A percentile compares a stretch with the other conserved stretches of the same genome.
Evolutionary conservation across 2,797 vertebrate genomes (phyloP).

Genomic region (Sparidentex hasta): DNA sequence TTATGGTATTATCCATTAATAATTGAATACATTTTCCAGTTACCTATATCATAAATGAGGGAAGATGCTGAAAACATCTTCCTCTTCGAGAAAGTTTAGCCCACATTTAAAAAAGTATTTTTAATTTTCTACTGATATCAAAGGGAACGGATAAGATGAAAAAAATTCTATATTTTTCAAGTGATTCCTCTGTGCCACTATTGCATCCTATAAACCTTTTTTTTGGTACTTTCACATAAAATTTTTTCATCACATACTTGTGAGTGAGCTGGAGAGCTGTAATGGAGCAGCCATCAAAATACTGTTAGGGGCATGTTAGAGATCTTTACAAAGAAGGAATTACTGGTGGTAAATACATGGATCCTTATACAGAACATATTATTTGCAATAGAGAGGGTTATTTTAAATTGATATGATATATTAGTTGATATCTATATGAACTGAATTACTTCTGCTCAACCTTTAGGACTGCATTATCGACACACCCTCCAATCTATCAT

Average conservation of each 20-base stretch:
- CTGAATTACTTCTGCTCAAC: background rate
- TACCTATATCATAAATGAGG: no score
- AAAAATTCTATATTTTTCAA: background rate
- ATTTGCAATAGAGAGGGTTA: background rate
- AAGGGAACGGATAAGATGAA: no score
- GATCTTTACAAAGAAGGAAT: background rate
- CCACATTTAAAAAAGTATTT: background rate
- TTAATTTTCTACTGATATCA: no score
- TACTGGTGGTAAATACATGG: background rate
- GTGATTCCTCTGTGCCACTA: background rate
- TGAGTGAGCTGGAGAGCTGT: no score
- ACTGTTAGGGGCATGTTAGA: background rate
- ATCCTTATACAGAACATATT: background rate
- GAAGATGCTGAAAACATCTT: background rate
- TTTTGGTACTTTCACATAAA: background rate
- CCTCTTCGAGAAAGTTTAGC: background rate
- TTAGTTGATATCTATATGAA: background rate
- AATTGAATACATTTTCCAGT: no score
- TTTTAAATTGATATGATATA: background rate
- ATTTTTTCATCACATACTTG: background rate
- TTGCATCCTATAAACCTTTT: background rate
- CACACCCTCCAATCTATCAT: slow-evolving; percentile 6
- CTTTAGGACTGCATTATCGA: slow-evolving; percentile 15
- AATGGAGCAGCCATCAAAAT: background rate
- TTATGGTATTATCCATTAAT: no score